Evolutionary conservation across 2,113 vertebrate species (phyloP).

Genomic region (Pantherophis guttatus): DNA sequence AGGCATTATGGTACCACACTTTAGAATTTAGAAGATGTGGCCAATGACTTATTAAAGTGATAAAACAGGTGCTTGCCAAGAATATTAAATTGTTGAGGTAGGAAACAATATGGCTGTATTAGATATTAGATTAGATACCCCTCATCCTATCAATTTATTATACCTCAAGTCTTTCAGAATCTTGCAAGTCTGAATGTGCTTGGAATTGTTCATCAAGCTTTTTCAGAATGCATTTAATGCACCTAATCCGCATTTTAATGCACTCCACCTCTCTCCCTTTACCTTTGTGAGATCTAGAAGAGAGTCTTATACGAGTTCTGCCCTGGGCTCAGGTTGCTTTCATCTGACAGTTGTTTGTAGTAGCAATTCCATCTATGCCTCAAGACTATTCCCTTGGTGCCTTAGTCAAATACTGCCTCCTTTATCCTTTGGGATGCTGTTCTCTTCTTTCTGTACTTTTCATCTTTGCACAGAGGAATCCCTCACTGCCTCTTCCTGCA

Average conservation of each 20-base stretch:
- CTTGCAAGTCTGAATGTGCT: not conserved
- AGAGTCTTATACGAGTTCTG: not conserved
- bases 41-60: not conserved
- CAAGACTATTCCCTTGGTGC: not conserved
- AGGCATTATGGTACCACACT: not conserved
- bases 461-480: not conserved
- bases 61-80: not conserved
- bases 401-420: not conserved
- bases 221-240: not conserved
- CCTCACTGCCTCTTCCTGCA: not conserved
- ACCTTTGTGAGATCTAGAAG: not conserved
- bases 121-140: not conserved
- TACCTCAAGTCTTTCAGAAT: not conserved
- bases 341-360: not conserved
- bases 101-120: not conserved
- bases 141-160: not conserved
- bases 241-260: not conserved
- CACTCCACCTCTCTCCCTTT: not conserved
- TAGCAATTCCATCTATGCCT: not conserved
- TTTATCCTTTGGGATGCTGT: not conserved
- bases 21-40: not conserved
- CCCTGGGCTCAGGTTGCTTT: not conserved
- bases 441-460: not conserved
- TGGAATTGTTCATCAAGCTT: not conserved
- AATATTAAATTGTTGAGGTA: not conserved